Evolutionary conservation across 2,888 invertebrate genomes (phyloP).

Genomic region (Pyralis farinalis): DNA sequence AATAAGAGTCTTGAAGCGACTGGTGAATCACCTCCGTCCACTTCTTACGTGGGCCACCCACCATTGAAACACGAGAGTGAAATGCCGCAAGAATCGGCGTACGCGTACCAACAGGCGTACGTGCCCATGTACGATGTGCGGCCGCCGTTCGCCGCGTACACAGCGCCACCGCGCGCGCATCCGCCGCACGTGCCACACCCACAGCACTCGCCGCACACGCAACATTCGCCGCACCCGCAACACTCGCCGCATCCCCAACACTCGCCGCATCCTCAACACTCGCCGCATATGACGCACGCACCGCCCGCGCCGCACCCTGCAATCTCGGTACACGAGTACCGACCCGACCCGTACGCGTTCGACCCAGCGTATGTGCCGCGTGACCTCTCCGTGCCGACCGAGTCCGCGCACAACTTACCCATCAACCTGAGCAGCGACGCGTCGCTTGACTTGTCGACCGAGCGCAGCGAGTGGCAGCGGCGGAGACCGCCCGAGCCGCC

Average conservation of each 20-base stretch:
- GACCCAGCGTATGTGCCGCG: constrained; percentile 49
- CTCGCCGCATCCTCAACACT: constrained; percentile 40
- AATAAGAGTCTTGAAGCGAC: constrained; percentile 55
- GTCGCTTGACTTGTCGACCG: constrained; percentile 64
- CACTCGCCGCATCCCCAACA: constrained; percentile 29
- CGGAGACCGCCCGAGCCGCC: constrained; percentile 62
- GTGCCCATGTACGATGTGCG: constrained; percentile 27
- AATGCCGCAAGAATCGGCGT: constrained; percentile 32
- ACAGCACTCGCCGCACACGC: constrained; percentile 18
- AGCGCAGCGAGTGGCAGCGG: constrained; percentile 61
- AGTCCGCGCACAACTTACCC: constrained; percentile 60
- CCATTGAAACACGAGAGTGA: constrained; percentile 57
- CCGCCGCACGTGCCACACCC: constrained; percentile 21
- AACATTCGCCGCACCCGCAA: constrained; percentile 26
- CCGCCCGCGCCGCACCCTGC: constrained; percentile 33
- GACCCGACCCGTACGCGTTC: constrained; percentile 57
- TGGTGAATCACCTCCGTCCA: constrained; percentile 60
- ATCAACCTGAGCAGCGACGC: constrained; percentile 76
- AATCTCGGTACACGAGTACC: constrained; percentile 47
- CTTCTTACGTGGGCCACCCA: constrained; percentile 50
- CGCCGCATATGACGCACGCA: too few relatives aligned
- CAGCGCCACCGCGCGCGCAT: constrained; percentile 28
- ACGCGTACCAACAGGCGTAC: constrained; percentile 52
- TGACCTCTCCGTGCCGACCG: constrained; percentile 51
- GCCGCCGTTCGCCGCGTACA: constrained; percentile 29